phyloP scores from a whole-genome alignment of 2,113 vertebrate genomes.

The Cebus imitator region DNA sequence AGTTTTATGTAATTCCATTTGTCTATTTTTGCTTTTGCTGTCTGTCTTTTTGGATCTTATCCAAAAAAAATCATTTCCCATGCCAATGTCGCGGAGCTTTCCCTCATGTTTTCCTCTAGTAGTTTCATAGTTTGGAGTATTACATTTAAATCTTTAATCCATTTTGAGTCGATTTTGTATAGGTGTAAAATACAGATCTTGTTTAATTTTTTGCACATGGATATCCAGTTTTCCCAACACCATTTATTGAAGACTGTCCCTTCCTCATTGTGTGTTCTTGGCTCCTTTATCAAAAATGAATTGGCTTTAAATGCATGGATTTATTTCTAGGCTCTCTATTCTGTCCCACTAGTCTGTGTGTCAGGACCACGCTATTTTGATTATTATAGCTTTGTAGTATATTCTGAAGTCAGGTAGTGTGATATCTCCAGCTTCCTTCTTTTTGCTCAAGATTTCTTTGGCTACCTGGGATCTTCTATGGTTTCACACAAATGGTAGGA shows the following conservation, averaged over 20 bases:
- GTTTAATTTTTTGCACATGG: background rate
- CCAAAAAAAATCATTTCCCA: background rate
- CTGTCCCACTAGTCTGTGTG: background rate
- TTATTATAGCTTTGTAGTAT: background rate
- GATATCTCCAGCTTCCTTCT: background rate
- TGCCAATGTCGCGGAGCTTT: background rate
- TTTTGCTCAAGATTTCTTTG: background rate
- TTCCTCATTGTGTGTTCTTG: background rate
- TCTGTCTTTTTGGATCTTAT: background rate
- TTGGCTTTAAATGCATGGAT: background rate
- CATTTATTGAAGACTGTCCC: background rate
- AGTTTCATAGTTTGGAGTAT: background rate
- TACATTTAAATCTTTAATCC: background rate
- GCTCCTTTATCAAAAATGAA: background rate
- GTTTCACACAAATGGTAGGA: background rate
- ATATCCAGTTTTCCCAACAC: background rate
- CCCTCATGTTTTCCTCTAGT: background rate
- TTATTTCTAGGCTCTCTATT: background rate
- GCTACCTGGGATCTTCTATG: background rate
- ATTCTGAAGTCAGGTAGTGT: background rate
- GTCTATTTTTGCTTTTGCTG: background rate
- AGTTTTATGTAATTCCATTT: background rate
- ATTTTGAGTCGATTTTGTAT: background rate
- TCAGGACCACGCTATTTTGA: background rate
- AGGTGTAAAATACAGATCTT: background rate